Conservation (phyloP, 30 jellyfish, hydroid and myxozoan genomes). For the Nemopilema nomurai region DNA sequence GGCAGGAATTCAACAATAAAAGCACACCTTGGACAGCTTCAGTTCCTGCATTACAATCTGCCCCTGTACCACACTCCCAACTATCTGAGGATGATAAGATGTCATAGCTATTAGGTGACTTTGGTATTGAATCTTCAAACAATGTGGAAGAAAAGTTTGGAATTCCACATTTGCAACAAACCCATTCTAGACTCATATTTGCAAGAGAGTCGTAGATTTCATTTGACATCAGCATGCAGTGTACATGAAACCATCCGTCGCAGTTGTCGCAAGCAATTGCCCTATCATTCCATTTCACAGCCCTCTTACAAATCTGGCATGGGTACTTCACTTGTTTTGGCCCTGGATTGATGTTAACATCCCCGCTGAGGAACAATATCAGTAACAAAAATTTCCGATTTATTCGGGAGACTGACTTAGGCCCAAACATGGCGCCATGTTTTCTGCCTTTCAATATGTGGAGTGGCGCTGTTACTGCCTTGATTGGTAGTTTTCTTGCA, state of each 20-base stretch:
- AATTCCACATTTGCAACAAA: not conserved
- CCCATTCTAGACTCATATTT: not conserved
- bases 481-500: no score
- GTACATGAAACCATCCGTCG: slow-evolving; percentile 24
- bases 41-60: not conserved
- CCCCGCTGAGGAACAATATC: not conserved
- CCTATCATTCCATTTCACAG: slow-evolving; percentile 42
- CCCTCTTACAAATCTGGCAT: slow-evolving; percentile 8
- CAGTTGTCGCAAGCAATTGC: slow-evolving; percentile 41
- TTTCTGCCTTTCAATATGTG: no score
- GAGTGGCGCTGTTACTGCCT: no score
- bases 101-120: not conserved
- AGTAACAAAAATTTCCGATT: not conserved
- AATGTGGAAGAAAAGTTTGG: not conserved
- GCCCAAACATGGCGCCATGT: no score
- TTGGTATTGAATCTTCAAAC: not conserved
- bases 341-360: not conserved
- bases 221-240: slow-evolving; percentile 24
- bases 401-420: no score
- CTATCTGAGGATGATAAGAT: no score
- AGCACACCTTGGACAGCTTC: slow-evolving; percentile 16
- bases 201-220: not conserved
- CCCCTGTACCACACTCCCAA: no score
- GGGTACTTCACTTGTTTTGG: not conserved
- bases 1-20: slow-evolving; percentile 4